phyloP scores from a whole-genome alignment of 2,888 invertebrate genomes.

The Watsonalla cultraria region DNA sequence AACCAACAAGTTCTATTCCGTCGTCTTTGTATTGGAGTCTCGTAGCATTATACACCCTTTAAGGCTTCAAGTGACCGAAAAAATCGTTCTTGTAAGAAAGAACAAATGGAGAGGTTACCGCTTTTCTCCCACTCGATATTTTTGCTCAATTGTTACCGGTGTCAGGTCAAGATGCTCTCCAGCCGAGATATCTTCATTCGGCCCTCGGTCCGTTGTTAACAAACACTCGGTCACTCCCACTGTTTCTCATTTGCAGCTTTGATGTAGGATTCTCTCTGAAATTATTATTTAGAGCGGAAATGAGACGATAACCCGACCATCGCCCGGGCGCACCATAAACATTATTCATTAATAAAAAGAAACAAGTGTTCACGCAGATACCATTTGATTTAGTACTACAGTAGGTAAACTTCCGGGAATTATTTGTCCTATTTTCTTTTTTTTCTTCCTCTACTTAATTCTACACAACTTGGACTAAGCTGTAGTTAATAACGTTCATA shows the following conservation, averaged over 20 bases:
- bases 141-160: slow-evolving; percentile 11
- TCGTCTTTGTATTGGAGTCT: no score
- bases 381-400: not conserved
- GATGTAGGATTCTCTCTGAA: slow-evolving; percentile 6
- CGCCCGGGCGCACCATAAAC: slow-evolving; percentile 1
- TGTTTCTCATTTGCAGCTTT: slow-evolving; percentile 9
- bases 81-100: not conserved
- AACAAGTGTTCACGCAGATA: not conserved
- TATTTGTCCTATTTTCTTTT: not conserved
- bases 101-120: slow-evolving; percentile 10
- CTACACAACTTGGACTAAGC: no score
- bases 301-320: slow-evolving; percentile 3
- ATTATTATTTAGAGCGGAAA: slow-evolving; percentile 7
- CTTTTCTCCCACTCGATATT: slow-evolving; percentile 15
- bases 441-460: no score
- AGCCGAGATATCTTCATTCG: not conserved
- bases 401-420: not conserved
- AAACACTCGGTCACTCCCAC: slow-evolving; percentile 6
- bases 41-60: not conserved
- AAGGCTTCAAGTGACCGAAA: not conserved
- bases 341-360: slow-evolving; percentile 8
- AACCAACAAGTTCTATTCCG: no score
- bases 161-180: slow-evolving; percentile 16
- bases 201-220: slow-evolving; percentile 6
- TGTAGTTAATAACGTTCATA: no score